These are phyloP conservation scores for Noctuana brunneofusca DNA, from an alignment of 2,888 invertebrate species.

Conservation along the genomic window DNA sequence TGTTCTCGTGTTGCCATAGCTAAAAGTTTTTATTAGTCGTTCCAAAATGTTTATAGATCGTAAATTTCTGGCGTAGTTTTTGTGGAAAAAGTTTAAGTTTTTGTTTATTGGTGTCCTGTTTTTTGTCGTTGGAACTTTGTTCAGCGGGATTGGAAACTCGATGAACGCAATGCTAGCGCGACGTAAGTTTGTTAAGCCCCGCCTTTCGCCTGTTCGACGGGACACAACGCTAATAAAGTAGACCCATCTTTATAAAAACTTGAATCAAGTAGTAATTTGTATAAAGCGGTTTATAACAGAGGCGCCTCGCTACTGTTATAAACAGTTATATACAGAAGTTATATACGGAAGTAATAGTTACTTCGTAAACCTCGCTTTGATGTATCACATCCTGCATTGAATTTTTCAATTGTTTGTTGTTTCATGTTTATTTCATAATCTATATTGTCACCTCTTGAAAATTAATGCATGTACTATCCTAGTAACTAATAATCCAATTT, in stretches of 20 bases:
- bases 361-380: no score
- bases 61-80: constrained; percentile 20
- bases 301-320: neutral
- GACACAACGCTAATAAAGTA: constrained; percentile 6
- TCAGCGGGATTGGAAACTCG: constrained; percentile 18
- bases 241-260: neutral
- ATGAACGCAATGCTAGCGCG: constrained; percentile 10
- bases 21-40: constrained; percentile 26
- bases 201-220: constrained; percentile 20
- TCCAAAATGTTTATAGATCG: constrained; percentile 29
- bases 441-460: no score
- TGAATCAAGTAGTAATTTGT: constrained; percentile 1
- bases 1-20: constrained; percentile 18
- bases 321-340: no score
- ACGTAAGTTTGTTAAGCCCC: constrained; percentile 16
- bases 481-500: neutral
- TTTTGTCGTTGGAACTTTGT: constrained; percentile 18
- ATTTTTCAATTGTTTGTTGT: no score
- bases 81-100: constrained; percentile 21
- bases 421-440: no score
- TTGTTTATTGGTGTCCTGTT: constrained; percentile 31
- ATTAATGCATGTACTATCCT: no score
- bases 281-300: neutral
- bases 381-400: no score
- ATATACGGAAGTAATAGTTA: no score